These are phyloP conservation scores for Psilopsiagon aurifrons DNA, from an alignment of 2,113 vertebrate species.

Conservation along the genomic window DNA sequence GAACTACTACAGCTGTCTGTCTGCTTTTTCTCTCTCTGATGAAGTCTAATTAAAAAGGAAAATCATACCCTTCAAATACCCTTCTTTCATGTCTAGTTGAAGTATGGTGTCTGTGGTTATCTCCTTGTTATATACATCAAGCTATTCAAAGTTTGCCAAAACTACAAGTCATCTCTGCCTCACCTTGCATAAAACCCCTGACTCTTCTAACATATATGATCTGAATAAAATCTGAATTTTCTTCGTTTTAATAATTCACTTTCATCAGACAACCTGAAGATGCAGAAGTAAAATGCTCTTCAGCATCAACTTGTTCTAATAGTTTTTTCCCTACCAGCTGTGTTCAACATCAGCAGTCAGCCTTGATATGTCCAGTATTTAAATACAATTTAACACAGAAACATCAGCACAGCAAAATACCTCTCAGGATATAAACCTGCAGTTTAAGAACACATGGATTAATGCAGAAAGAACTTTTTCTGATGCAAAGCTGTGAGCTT, in stretches of 20 bases:
- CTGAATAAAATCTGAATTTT: neutral
- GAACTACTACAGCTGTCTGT: neutral
- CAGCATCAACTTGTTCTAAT: neutral
- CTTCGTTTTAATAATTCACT: neutral
- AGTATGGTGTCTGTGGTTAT: accelerated
- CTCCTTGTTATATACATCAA: neutral
- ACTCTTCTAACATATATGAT: neutral
- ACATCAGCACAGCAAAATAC: neutral
- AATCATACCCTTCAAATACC: neutral
- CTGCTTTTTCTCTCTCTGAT: neutral
- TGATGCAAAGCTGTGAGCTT: constrained; percentile 7
- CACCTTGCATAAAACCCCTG: neutral
- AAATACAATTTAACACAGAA: neutral
- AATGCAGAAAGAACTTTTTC: constrained; percentile 15
- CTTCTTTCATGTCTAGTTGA: neutral
- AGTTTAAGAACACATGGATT: neutral
- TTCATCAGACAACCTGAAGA: neutral
- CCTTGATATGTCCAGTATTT: neutral
- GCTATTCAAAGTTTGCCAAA: neutral
- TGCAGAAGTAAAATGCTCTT: neutral
- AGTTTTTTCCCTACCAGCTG: neutral
- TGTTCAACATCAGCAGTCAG: neutral
- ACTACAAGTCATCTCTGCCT: neutral
- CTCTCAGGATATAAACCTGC: neutral
- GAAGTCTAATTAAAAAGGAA: neutral